A percentile compares a stretch with the other conserved stretches of the same genome.
These are phyloP conservation scores for Poecile atricapillus DNA, from an alignment of 2,113 vertebrate species.

Conservation along the genomic window DNA sequence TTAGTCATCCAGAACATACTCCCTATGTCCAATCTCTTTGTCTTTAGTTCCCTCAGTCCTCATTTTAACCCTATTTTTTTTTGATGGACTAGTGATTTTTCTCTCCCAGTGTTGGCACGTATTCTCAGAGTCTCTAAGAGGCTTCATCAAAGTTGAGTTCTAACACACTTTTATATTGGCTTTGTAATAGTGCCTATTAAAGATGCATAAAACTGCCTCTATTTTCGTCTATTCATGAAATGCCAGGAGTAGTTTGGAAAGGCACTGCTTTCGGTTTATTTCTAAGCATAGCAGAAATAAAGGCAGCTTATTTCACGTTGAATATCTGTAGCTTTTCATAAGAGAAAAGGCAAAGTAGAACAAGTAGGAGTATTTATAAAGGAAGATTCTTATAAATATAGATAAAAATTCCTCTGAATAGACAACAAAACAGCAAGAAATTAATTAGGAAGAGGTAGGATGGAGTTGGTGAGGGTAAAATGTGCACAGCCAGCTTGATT, in stretches of 20 bases:
- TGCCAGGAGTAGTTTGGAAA: not conserved
- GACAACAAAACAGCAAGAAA: not conserved
- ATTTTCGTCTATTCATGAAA: not conserved
- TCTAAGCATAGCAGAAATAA: not conserved
- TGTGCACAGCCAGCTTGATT: not conserved
- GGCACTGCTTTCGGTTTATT: not conserved
- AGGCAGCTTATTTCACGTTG: not conserved
- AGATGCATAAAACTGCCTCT: not conserved
- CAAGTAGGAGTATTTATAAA: not conserved
- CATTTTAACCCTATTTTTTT: not conserved
- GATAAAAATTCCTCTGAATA: not conserved
- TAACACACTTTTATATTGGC: not conserved
- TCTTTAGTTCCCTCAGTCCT: not conserved
- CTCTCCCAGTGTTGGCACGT: not conserved
- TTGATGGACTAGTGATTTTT: not conserved
- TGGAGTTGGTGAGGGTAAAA: not conserved
- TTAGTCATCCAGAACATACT: not conserved
- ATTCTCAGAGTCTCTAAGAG: not conserved
- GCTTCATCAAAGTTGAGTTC: not conserved
- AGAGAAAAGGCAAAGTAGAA: not conserved
- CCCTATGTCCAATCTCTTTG: not conserved
- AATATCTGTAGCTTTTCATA: not conserved
- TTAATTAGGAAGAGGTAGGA: not conserved
- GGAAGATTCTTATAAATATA: not conserved
- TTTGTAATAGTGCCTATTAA: not conserved